Conservation (phyloP, 2,888 invertebrate genomes). For the Hyposoter dolosus region DNA sequence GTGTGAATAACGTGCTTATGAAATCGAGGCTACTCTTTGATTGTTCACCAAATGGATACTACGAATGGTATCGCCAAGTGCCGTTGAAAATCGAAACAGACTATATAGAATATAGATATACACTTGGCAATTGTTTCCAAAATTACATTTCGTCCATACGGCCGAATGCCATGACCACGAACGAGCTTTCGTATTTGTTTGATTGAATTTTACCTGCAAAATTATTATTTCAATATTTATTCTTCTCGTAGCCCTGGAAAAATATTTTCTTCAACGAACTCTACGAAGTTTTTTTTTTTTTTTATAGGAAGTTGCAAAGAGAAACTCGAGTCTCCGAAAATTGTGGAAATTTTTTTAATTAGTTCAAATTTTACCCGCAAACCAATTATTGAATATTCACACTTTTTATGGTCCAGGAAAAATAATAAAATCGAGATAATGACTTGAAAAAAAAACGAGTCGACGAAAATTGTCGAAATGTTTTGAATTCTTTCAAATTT, state of each 20-base stretch:
- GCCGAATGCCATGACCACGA: background rate
- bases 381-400: too few relatives aligned
- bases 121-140: background rate
- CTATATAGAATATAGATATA: background rate
- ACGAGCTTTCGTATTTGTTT: background rate
- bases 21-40: slow-evolving; percentile 14
- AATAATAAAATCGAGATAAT: too few relatives aligned
- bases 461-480: too few relatives aligned
- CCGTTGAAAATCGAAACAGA: background rate
- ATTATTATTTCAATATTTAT: background rate
- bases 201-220: background rate
- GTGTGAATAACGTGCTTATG: background rate
- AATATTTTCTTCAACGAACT: background rate
- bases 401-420: too few relatives aligned
- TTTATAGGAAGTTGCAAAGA: too few relatives aligned
- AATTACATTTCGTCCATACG: background rate
- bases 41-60: background rate
- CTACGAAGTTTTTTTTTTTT: too few relatives aligned
- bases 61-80: background rate
- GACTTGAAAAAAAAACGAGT: too few relatives aligned
- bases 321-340: too few relatives aligned
- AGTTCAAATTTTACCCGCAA: too few relatives aligned
- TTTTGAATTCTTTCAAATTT: too few relatives aligned
- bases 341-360: too few relatives aligned
- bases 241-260: background rate